Evolutionary conservation across 2,888 invertebrate genomes (phyloP).

Genomic region (Xestoiulus laeticollis): DNA sequence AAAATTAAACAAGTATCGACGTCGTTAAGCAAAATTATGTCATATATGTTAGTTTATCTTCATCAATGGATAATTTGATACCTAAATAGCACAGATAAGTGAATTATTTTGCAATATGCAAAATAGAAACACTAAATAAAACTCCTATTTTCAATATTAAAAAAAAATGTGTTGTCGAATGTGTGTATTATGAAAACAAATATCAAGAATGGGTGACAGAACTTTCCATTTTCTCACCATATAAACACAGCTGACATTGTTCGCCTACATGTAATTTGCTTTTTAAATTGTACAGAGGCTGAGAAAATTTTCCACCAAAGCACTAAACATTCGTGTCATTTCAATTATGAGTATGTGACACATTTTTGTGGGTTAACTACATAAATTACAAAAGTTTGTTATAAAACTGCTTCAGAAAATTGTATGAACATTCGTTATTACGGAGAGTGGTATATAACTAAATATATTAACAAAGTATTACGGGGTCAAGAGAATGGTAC

Average conservation of each 20-base stretch:
- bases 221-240: not conserved
- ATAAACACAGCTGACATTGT: not conserved
- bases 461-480: not conserved
- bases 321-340: not conserved
- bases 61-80: not conserved
- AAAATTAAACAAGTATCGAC: not conserved
- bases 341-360: not conserved
- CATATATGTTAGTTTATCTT: not conserved
- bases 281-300: not conserved
- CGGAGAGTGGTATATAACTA: not conserved
- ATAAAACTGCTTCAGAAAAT: not conserved
- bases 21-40: not conserved
- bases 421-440: not conserved
- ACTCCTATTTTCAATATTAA: no score
- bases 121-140: not conserved
- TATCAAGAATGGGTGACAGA: no score
- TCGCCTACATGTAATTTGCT: not conserved
- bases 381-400: not conserved
- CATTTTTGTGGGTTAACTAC: not conserved
- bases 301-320: not conserved
- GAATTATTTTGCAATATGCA: not conserved
- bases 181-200: no score
- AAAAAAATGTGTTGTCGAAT: no score
- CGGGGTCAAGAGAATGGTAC: conserved; percentile 38
- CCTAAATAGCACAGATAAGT: not conserved